These are phyloP conservation scores for Piscicola geometra DNA, from an alignment of 2,888 invertebrate species.

Conservation along the genomic window DNA sequence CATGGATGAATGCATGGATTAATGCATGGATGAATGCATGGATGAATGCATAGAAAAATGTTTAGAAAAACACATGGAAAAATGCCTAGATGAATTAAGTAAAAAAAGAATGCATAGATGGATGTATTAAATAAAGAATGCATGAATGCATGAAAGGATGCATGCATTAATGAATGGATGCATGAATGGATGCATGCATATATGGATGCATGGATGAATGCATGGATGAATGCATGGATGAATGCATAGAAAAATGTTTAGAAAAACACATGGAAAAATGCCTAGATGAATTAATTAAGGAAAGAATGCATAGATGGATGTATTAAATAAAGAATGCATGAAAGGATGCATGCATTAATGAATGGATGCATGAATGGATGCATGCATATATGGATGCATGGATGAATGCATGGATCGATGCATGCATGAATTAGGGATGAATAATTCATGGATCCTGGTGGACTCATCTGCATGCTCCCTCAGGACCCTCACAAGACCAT, in stretches of 20 bases:
- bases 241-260: slow-evolving; percentile 1
- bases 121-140: neutral
- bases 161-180: slow-evolving; percentile 11
- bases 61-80: neutral
- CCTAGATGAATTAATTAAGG: neutral
- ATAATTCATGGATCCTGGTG: no score
- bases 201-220: neutral
- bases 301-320: slow-evolving; percentile 7
- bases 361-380: slow-evolving; percentile 18
- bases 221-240: slow-evolving; percentile 12
- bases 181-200: neutral
- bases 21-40: slow-evolving; percentile 1
- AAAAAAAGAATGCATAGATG: neutral
- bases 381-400: slow-evolving; percentile 26
- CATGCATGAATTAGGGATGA: slow-evolving; percentile 3
- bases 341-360: neutral
- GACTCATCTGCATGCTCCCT: no score
- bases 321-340: neutral
- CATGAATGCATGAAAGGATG: slow-evolving; percentile 4
- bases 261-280: slow-evolving; percentile 3
- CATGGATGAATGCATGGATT: neutral
- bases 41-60: slow-evolving; percentile 12
- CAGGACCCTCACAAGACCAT: no score
- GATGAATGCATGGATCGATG: slow-evolving; percentile 22
- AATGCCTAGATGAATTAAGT: neutral